A percentile compares a stretch with the other conserved stretches of the same genome.
phyloP scores from a whole-genome alignment of 2,888 invertebrate species.

The Meganola albula region DNA sequence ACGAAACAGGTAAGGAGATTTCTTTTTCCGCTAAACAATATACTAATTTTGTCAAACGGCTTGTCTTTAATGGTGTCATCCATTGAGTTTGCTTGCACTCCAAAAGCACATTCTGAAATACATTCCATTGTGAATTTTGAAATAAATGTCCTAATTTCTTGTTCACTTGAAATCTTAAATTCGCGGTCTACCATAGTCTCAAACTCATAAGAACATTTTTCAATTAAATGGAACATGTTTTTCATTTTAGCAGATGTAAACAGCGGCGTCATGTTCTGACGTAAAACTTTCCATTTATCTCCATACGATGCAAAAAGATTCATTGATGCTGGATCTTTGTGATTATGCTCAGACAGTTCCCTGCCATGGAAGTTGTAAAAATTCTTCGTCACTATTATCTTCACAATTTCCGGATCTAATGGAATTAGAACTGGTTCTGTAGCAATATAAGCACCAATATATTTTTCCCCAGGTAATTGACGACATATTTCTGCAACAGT shows the following conservation, averaged over 20 bases:
- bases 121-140: slow-evolving; percentile 22
- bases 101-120: slow-evolving; percentile 13
- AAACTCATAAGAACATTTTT: slow-evolving; percentile 19
- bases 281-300: slow-evolving; percentile 24
- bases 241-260: slow-evolving; percentile 30
- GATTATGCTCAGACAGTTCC: slow-evolving; percentile 26
- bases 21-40: not conserved
- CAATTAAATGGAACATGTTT: slow-evolving; percentile 28
- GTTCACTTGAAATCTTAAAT: slow-evolving; percentile 8
- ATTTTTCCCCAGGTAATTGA: slow-evolving; percentile 33
- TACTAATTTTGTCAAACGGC: slow-evolving; percentile 6
- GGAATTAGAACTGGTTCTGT: slow-evolving; percentile 39
- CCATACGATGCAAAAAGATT: slow-evolving; percentile 23
- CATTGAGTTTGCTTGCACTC: slow-evolving; percentile 12
- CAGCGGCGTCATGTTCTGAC: slow-evolving; percentile 28
- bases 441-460: slow-evolving; percentile 39
- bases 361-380: slow-evolving; percentile 38
- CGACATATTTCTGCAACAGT: slow-evolving; percentile 30
- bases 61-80: slow-evolving; percentile 5
- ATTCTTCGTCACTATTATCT: slow-evolving; percentile 37
- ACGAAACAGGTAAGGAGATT: not conserved
- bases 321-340: slow-evolving; percentile 18
- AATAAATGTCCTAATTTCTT: slow-evolving; percentile 12
- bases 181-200: slow-evolving; percentile 18
- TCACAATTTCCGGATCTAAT: slow-evolving; percentile 38